These are phyloP conservation scores for Athripsodes cinereus DNA, from an alignment of 2,888 invertebrate genomes.

Conservation along the genomic window DNA sequence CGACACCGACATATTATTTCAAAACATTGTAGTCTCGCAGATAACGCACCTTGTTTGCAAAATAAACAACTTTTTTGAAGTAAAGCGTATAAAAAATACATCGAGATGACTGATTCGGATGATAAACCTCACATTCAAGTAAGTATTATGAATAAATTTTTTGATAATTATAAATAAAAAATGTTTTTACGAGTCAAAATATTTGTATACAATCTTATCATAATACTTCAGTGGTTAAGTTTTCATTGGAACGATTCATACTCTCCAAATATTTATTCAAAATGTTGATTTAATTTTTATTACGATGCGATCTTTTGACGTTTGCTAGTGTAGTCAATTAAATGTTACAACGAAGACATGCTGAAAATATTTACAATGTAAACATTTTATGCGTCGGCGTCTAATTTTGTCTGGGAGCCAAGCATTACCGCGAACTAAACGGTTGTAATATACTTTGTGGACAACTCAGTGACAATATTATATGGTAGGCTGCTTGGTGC, in stretches of 20 bases:
- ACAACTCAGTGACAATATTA: too few species aligned
- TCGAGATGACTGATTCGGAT: slow-evolving; percentile 19
- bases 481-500: too few species aligned
- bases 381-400: slow-evolving; percentile 4
- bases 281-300: too few species aligned
- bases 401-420: background rate
- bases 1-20: background rate
- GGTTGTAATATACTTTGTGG: too few species aligned
- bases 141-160: slow-evolving; percentile 8
- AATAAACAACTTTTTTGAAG: background rate
- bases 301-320: too few species aligned
- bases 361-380: slow-evolving; percentile 2
- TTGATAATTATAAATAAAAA: background rate
- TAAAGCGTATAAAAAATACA: background rate
- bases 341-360: slow-evolving; percentile 1
- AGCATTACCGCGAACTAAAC: too few species aligned
- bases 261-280: too few species aligned
- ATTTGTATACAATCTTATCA: background rate
- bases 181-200: too few species aligned
- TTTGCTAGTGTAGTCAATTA: background rate
- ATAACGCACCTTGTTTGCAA: background rate
- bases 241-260: too few species aligned
- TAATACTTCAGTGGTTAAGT: too few species aligned
- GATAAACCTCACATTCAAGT: slow-evolving; percentile 23
- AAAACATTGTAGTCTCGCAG: background rate